A percentile compares a stretch with the other conserved stretches of the same genome.
Conservation (phyloP, 2,888 invertebrate species). For the Sphecodes monilicornis region DNA sequence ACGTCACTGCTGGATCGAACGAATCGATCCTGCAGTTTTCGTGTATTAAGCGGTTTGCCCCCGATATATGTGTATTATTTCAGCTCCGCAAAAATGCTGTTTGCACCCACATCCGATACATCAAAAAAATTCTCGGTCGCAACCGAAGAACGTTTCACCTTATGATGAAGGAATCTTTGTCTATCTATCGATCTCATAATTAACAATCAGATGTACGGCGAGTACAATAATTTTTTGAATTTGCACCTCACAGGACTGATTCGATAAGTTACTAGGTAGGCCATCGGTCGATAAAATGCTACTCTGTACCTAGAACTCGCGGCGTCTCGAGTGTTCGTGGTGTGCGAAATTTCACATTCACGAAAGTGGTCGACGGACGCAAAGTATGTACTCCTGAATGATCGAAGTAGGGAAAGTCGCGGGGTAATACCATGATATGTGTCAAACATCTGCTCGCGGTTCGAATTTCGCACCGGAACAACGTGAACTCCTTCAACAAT, state of each 20-base stretch:
- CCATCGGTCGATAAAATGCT: slow-evolving; percentile 65
- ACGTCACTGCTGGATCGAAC: not conserved
- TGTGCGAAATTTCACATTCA: slow-evolving; percentile 11
- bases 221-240: slow-evolving; percentile 15
- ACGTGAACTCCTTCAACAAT: slow-evolving; percentile 49
- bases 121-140: slow-evolving; percentile 21
- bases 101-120: slow-evolving; percentile 11
- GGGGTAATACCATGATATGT: not conserved
- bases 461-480: slow-evolving; percentile 73
- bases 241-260: slow-evolving; percentile 2
- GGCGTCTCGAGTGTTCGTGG: slow-evolving; percentile 43
- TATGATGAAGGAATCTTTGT: not conserved
- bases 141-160: not conserved
- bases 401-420: not conserved
- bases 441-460: slow-evolving; percentile 50
- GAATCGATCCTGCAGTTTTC: slow-evolving; percentile 20
- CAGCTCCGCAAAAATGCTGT: slow-evolving; percentile 36
- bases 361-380: not conserved
- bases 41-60: slow-evolving; percentile 15
- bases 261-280: slow-evolving; percentile 51
- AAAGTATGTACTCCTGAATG: not conserved
- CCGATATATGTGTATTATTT: slow-evolving; percentile 42
- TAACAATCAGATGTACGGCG: not conserved
- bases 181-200: not conserved
- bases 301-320: slow-evolving; percentile 35